Base-by-base conservation (phyloP, 2,797 vertebrate species). In the Aulostomus chinensis region DNA sequence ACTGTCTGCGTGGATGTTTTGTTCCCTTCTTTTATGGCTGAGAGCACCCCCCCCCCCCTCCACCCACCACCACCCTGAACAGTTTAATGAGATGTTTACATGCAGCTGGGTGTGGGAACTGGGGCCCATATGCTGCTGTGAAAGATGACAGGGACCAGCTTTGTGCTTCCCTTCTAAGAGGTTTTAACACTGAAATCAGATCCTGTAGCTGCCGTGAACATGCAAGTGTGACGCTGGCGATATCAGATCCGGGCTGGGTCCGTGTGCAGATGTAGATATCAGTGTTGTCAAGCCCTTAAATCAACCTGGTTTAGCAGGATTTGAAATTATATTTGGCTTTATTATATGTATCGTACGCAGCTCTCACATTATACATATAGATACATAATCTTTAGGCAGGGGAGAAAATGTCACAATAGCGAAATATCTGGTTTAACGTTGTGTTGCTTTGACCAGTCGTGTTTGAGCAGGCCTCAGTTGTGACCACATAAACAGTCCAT, bases 11-110 rank as follows among this genome's bases (percentile, higher is more conserved):
- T 4, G 17, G 22, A 7, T 12, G 36, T 70, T 64, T 58, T 72
- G 71, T 68, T 73, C 60, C 61, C 54, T 68, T 60, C 65, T 68
- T 68, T 72, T 52, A 60, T 47, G 56, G 53, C 57, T 34, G 39
- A 49, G 58, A 48, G 28, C 48, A 29, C 59, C 59, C 61, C 71
- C 32, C 14, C 6, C 6, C 14, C 7, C 14, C n/a, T n/a, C n/a
- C n/a, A n/a, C n/a, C n/a, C n/a, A n/a, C n/a, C n/a, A n/a, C n/a
- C n/a, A 14, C 68, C 49, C 62, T 40, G 40, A 39, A 22, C 6
- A 9, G 46, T 63, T 26, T 83, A 80, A 81, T 84, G 72, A 87
- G 80, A 52, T 64, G 79, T 86, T 86, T 83, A 78, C 73, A 65
- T 64, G 72, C 61, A 58, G 53, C 51, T 62, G 78, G 68, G 67